These are phyloP conservation scores for Pogonus chalceus DNA, from an alignment of 1,140 invertebrate genomes.

Conservation along the genomic window DNA sequence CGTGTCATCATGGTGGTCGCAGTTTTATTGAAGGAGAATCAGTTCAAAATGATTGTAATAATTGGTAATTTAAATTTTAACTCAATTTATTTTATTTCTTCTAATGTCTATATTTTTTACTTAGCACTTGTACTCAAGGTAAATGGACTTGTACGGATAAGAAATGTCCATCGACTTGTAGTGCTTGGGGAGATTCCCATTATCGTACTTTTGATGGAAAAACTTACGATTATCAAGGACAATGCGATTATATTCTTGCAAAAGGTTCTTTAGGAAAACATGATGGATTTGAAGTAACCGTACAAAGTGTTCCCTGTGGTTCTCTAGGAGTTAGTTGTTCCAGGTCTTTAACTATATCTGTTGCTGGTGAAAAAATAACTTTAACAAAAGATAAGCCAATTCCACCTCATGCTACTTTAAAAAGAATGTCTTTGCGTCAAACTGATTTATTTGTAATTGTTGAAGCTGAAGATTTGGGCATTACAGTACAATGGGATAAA, in stretches of 20 bases:
- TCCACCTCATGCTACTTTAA: conserved; percentile 35
- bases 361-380: conserved; percentile 53
- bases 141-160: conserved; percentile 58
- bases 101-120: conserved; percentile 18
- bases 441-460: conserved; percentile 68
- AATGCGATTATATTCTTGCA: conserved; percentile 74
- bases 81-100: conserved; percentile 4
- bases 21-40: conserved; percentile 67
- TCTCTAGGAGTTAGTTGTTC: conserved; percentile 78
- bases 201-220: conserved; percentile 77
- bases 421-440: conserved; percentile 45
- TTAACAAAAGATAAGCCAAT: conserved; percentile 43
- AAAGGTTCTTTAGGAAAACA: conserved; percentile 51
- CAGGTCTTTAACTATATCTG: conserved; percentile 60
- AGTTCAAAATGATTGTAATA: conserved; percentile 74
- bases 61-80: conserved; percentile 46
- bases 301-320: conserved; percentile 77
- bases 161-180: conserved; percentile 59
- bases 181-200: conserved; percentile 78
- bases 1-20: conserved; percentile 77
- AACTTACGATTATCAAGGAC: conserved; percentile 78
- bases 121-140: conserved; percentile 51
- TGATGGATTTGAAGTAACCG: conserved; percentile 58
- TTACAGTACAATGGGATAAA: conserved; percentile 79
- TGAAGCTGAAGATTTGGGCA: conserved; percentile 63